Conservation (phyloP, 2,888 invertebrate genomes). For the Melinaea menophilus region DNA sequence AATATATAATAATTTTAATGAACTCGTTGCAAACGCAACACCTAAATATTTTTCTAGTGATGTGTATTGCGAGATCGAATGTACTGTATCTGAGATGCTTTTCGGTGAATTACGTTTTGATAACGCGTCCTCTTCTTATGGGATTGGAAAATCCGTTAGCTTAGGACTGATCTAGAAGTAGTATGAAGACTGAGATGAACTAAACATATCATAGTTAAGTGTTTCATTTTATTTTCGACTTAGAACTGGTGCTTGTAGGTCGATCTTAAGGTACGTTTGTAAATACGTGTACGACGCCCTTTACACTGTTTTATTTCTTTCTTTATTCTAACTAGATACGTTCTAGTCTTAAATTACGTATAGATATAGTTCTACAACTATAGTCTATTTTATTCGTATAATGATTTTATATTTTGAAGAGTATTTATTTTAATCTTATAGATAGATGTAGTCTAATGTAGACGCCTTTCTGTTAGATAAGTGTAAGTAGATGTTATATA, state of each 20-base stretch:
- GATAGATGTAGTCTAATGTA: conserved; percentile 48
- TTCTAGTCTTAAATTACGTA: conserved; percentile 6
- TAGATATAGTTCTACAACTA: conserved; percentile 5
- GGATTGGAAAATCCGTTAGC: conserved; percentile 73
- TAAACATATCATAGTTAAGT: conserved; percentile 74
- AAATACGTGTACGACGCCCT: conserved; percentile 72
- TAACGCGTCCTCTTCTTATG: conserved; percentile 77
- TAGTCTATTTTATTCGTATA: conserved; percentile 37
- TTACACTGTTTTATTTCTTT: conserved; percentile 55
- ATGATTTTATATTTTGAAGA: conserved; percentile 26
- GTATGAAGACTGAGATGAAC: conserved; percentile 75
- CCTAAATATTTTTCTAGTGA: conserved; percentile 78
- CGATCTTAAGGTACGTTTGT: conserved; percentile 77
- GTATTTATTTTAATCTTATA: conserved; percentile 25
- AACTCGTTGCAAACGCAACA: conserved; percentile 73
- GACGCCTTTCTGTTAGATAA: conserved; percentile 65
- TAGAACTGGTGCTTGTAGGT: conserved; percentile 78
- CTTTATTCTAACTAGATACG: conserved; percentile 10
- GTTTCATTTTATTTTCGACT: conserved; percentile 73
- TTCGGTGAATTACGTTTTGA: conserved; percentile 67
- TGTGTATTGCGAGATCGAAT: conserved; percentile 72
- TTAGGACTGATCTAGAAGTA: conserved; percentile 76
- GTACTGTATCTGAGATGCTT: conserved; percentile 67
- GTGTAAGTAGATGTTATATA: conserved; percentile 53
- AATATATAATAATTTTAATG: conserved; percentile 74